Conservation (phyloP, 1,140 invertebrate genomes). For the Aphidius ervi region DNA sequence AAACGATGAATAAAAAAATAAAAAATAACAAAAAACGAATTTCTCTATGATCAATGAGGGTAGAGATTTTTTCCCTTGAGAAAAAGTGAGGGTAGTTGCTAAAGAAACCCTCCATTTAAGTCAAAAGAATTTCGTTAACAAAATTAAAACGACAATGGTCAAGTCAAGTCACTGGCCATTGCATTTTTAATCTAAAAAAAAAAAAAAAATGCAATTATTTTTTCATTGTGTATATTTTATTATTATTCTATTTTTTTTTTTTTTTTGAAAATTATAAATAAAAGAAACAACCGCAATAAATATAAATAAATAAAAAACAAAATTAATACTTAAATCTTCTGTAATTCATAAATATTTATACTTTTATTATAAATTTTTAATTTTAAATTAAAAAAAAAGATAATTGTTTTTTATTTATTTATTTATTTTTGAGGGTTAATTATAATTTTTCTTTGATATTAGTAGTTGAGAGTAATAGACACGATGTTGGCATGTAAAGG, state of each 20-base stretch:
- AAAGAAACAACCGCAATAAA: too few species aligned
- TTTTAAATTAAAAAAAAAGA: too few species aligned
- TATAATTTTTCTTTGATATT: constrained; percentile 10
- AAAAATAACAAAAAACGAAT: neutral
- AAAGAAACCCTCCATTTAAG: constrained; percentile 16
- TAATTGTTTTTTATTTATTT: too few species aligned
- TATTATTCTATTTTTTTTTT: too few species aligned
- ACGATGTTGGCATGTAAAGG: neutral
- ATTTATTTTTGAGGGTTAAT: constrained; percentile 12
- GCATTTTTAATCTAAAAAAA: constrained; percentile 6
- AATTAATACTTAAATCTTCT: too few species aligned
- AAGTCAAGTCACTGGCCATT: constrained; percentile 19
- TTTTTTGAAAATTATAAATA: too few species aligned
- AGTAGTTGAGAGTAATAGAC: neutral
- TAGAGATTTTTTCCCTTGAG: constrained; percentile 7
- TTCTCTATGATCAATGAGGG: neutral
- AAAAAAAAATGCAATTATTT: neutral
- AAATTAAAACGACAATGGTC: constrained; percentile 18
- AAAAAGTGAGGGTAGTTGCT: neutral
- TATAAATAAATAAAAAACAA: too few species aligned
- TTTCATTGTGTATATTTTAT: too few species aligned
- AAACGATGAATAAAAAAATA: neutral
- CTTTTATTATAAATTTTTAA: too few species aligned
- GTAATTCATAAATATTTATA: too few species aligned
- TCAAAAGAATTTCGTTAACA: constrained; percentile 25